Evolutionary conservation across 2,797 vertebrate species (phyloP).

Genomic region (Lepidocolaptes lacrymiger): DNA sequence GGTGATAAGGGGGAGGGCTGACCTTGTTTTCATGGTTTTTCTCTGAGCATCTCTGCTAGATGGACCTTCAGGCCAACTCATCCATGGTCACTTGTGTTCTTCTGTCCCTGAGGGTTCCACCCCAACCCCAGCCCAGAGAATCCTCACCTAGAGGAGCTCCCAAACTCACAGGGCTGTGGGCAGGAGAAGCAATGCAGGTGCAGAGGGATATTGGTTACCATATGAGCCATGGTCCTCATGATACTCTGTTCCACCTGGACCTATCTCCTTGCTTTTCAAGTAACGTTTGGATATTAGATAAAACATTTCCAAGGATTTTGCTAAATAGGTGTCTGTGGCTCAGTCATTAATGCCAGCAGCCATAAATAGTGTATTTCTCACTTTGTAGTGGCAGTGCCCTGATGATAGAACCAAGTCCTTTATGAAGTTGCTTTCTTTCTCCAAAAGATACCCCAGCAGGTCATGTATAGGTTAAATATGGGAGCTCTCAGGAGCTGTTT

Average conservation of each 20-base stretch:
- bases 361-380: not conserved
- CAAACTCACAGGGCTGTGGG: not conserved
- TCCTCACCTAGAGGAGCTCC: not conserved
- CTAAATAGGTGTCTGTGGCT: not conserved
- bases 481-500: slow-evolving; percentile 67
- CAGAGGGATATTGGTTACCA: not conserved
- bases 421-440: not conserved
- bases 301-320: not conserved
- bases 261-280: not conserved
- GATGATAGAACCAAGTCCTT: not conserved
- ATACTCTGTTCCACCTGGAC: rapidly evolving
- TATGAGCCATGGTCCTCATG: rapidly evolving
- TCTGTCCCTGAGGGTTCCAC: not conserved
- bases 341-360: not conserved
- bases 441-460: not conserved
- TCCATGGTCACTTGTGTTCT: not conserved
- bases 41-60: not conserved
- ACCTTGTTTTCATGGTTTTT: not conserved
- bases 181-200: not conserved
- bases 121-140: not conserved
- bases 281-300: not conserved
- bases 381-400: not conserved
- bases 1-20: not conserved
- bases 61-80: not conserved
- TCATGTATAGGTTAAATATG: not conserved